phyloP scores from a whole-genome alignment of 2,888 invertebrate genomes.

The Plemyria rubiginata region DNA sequence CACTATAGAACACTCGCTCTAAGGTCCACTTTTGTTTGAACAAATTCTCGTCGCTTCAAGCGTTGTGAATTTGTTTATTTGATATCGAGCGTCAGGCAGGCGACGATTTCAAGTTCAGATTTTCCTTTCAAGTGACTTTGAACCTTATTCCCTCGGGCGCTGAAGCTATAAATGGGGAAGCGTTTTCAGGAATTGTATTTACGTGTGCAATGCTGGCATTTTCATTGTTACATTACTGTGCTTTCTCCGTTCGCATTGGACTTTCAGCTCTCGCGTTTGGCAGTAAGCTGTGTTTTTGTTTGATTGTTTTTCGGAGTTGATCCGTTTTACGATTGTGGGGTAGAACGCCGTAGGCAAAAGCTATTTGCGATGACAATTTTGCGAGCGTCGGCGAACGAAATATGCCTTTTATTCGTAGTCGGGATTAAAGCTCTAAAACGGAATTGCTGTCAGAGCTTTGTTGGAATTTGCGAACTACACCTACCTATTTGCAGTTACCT shows the following conservation, averaged over 20 bases:
- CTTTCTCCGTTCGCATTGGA: constrained; percentile 33
- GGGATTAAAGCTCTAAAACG: constrained; percentile 83
- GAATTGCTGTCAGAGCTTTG: constrained; percentile 81
- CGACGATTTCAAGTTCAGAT: constrained; percentile 85
- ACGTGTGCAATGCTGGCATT: constrained; percentile 82
- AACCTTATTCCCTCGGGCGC: constrained; percentile 67
- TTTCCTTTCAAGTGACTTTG: constrained; percentile 72
- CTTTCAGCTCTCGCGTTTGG: constrained; percentile 32
- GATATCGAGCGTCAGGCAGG: constrained; percentile 84
- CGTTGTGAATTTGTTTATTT: constrained; percentile 78
- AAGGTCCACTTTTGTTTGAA: constrained; percentile 58
- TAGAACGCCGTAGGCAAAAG: constrained; percentile 73
- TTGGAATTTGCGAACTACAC: constrained; percentile 74
- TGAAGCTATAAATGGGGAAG: constrained; percentile 64
- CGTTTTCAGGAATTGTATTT: constrained; percentile 75
- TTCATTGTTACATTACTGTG: constrained; percentile 81
- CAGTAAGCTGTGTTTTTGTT: constrained; percentile 44
- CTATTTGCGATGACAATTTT: constrained; percentile 85
- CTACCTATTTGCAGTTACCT: constrained; percentile 52
- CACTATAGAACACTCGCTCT: constrained; percentile 47
- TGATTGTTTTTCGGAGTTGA: constrained; percentile 45
- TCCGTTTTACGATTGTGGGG: constrained; percentile 47
- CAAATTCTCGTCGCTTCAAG: constrained; percentile 59
- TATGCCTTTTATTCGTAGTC: constrained; percentile 84
- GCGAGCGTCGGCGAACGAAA: constrained; percentile 82